Evolutionary conservation across 2,113 vertebrate genomes (phyloP), one percentile per base, ranked within the genome.

Genomic region (Cervus canadensis): DNA sequence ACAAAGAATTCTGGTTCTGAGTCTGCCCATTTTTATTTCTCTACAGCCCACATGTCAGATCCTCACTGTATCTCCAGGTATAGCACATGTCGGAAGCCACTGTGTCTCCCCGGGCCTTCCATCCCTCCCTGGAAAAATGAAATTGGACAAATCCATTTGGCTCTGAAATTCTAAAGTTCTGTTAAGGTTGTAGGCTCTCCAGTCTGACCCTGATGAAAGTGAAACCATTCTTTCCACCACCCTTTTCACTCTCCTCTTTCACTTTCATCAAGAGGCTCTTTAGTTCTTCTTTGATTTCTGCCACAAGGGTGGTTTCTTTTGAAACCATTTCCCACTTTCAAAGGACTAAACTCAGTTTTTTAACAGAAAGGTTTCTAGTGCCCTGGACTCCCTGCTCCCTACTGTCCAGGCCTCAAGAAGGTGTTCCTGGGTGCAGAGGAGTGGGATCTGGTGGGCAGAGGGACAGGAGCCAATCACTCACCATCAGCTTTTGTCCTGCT

Each of bases 111-210:
- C 33, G 40, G 81, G 78, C 50, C 93, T 91, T 62, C 79, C 45
- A 67, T 52, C 86, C 52, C 79, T 91, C 57, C 83, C 96, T 89
- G 96, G 94, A 95, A 93, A 97, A 91, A 56, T 78, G 25, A 95
- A 95, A 93, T 43, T 89, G 64, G 94, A 93, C 56, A 96, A 89
- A 96, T 88, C 95, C 92, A 93, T 93, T 79, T 0, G 0, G 54
- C 71, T 96, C 83, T 87, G 76, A 89, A 95, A 97, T 84, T 83
- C 62, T 81, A 71, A 95, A 93, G 45, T 93, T 95, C 86, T 93
- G 33, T 93, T 54, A 96, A 93, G 83, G 25, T 36, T 84, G 40
- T 52, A 71, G 48, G 57, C 78, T 96, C 87, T 95, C 85, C 62
- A 81, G 21, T 64, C 82, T 93, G 86, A 89, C 78, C 43, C 43